Percentiles rank a stretch among this genome's conserved stretches.
Conservation (phyloP, 2,113 vertebrate genomes). For the Platysternon megacephalum region DNA sequence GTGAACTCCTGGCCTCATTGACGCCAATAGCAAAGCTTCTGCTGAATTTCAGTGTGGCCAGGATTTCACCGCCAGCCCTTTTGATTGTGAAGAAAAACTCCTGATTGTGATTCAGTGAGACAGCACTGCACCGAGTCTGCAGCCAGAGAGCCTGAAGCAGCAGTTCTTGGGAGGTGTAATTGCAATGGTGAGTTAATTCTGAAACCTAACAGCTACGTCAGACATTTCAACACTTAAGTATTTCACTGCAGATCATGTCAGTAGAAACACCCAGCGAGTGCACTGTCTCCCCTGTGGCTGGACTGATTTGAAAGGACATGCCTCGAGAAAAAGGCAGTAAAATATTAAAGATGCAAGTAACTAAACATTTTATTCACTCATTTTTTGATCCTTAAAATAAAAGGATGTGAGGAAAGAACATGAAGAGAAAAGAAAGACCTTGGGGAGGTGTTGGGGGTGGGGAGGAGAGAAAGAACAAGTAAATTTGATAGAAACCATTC, state of each 20-base stretch:
- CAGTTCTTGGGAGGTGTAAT: accelerated
- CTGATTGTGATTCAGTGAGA: background rate
- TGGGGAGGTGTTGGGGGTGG: background rate
- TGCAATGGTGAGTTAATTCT: background rate
- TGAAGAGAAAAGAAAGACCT: background rate
- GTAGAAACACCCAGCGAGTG: background rate
- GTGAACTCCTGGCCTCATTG: background rate
- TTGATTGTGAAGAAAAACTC: background rate
- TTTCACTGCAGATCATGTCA: background rate
- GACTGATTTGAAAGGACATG: background rate
- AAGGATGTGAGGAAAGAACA: background rate
- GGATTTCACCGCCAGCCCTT: background rate
- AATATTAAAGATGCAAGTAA: background rate
- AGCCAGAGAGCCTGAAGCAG: background rate
- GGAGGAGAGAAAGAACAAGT: background rate
- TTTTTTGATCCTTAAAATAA: background rate
- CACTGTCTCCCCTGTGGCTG: background rate
- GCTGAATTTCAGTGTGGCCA: background rate
- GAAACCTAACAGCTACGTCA: background rate
- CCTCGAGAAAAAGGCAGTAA: background rate
- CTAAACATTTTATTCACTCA: background rate
- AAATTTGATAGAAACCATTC: background rate
- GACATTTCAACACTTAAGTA: background rate
- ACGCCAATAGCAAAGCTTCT: background rate
- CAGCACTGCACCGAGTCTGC: background rate